These are phyloP conservation scores for Pteronotus mesoamericanus DNA, from an alignment of 2,797 vertebrate genomes.

Conservation along the genomic window DNA sequence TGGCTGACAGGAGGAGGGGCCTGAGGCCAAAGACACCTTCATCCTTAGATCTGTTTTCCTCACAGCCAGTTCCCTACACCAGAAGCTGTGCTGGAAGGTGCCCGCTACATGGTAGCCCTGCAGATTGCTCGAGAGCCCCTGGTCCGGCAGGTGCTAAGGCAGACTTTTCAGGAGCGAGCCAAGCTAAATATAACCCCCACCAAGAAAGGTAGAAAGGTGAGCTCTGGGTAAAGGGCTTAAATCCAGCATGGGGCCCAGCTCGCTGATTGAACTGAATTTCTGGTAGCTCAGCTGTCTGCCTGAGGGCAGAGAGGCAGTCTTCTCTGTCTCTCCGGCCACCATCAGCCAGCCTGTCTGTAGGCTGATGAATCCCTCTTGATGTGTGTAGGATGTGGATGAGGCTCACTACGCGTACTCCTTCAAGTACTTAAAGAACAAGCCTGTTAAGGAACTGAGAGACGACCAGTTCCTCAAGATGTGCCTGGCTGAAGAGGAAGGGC, in stretches of 20 bases:
- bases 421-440: slow-evolving; percentile 98
- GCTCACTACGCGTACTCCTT: slow-evolving; percentile 97
- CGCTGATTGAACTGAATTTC: not conserved
- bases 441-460: slow-evolving; percentile 96
- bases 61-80: slow-evolving; percentile 92
- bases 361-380: slow-evolving; percentile 36
- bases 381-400: slow-evolving; percentile 93
- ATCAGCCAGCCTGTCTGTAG: not conserved
- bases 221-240: not conserved
- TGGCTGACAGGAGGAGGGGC: not conserved
- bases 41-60: slow-evolving; percentile 28
- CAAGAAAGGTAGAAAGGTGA: slow-evolving; percentile 98
- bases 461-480: slow-evolving; percentile 99
- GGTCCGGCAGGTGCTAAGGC: slow-evolving; percentile 96
- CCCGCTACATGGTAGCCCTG: slow-evolving; percentile 98
- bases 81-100: slow-evolving; percentile 95
- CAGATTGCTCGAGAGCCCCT: slow-evolving; percentile 97
- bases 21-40: not conserved
- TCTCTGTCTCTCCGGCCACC: not conserved
- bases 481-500: slow-evolving; percentile 92
- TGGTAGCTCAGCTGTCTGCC: not conserved
- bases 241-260: not conserved
- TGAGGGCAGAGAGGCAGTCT: not conserved
- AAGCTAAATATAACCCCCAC: slow-evolving; percentile 97
- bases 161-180: slow-evolving; percentile 98